Conservation (phyloP, 2,888 invertebrate species). For the Magallana nippona region DNA sequence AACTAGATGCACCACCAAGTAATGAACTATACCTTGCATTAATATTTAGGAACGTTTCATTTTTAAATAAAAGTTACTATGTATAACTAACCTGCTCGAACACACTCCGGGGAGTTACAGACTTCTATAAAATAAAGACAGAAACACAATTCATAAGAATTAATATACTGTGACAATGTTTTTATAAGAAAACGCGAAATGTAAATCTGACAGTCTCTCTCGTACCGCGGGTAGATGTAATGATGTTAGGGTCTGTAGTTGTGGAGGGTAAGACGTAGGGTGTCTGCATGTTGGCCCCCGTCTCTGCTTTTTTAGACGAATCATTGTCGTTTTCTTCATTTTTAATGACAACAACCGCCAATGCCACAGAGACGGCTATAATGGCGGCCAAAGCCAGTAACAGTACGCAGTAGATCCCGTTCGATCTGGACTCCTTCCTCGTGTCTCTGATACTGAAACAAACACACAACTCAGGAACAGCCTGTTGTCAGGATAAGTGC, state of each 20-base stretch:
- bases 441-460: constrained; percentile 31
- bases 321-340: constrained; percentile 35
- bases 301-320: background rate
- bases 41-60: background rate
- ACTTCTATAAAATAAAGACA: constrained; percentile 32
- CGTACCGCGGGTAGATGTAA: background rate
- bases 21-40: background rate
- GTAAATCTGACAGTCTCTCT: too few relatives aligned
- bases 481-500: too few relatives aligned
- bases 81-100: constrained; percentile 35
- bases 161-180: too few relatives aligned
- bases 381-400: constrained; percentile 40
- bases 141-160: background rate
- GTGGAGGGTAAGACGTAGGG: background rate
- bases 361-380: constrained; percentile 44
- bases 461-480: background rate
- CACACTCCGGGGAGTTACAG: constrained; percentile 42
- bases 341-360: constrained; percentile 40
- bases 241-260: background rate
- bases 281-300: background rate
- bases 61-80: background rate
- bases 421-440: constrained; percentile 1
- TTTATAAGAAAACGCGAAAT: too few relatives aligned
- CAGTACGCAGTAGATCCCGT: background rate
- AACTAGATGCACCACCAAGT: too few relatives aligned